Conservation (phyloP, 2,797 vertebrate genomes). For the Fratercula arctica region DNA sequence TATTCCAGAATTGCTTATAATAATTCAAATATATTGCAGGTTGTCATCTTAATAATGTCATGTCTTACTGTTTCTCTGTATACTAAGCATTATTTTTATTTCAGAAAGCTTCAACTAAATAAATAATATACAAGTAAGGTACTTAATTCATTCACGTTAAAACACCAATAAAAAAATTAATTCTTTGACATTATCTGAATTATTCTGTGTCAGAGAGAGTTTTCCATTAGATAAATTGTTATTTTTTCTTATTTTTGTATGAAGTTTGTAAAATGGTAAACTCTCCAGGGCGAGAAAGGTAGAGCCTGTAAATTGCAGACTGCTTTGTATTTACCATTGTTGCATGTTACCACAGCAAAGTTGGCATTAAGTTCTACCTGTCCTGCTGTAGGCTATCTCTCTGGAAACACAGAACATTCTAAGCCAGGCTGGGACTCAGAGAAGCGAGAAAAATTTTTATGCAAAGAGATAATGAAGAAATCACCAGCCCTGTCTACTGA, state of each 20-base stretch:
- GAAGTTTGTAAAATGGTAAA: not conserved
- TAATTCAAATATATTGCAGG: not conserved
- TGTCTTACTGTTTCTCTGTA: not conserved
- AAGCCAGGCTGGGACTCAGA: not conserved
- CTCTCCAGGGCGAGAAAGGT: not conserved
- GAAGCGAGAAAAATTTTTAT: not conserved
- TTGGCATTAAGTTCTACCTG: not conserved
- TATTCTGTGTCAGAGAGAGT: not conserved
- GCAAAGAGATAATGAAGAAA: not conserved
- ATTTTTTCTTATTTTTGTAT: not conserved
- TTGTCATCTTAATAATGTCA: not conserved
- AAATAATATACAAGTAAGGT: not conserved
- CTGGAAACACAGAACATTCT: not conserved
- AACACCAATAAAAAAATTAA: no score
- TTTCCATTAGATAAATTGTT: not conserved
- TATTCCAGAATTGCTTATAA: not conserved
- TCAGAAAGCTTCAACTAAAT: not conserved
- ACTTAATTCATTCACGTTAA: not conserved
- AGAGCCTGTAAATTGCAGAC: not conserved
- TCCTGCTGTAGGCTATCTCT: not conserved
- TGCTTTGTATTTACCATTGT: not conserved
- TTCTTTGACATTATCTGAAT: not conserved
- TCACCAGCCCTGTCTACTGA: not conserved
- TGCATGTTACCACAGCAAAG: not conserved
- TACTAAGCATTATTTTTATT: not conserved